These are phyloP conservation scores for Pelobates cultripes DNA, from an alignment of 2,797 vertebrate species.

Conservation along the genomic window DNA sequence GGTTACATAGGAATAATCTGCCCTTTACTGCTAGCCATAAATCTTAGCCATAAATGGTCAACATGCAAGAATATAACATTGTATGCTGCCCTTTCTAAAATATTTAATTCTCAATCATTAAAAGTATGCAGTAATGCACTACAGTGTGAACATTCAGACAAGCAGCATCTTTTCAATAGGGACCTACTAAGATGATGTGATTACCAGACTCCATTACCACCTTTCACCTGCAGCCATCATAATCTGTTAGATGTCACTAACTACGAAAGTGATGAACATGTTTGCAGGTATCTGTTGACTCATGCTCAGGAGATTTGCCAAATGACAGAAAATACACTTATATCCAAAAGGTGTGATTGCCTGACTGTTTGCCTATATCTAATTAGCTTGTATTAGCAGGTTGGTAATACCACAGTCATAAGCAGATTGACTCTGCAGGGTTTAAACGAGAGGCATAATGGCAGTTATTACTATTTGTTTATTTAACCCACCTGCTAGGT, in stretches of 20 bases:
- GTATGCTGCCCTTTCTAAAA: too few species aligned
- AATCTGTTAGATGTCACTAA: constrained; percentile 84
- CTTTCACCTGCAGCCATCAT: constrained; percentile 81
- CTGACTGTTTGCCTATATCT: constrained; percentile 91
- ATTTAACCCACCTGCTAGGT: constrained; percentile 77
- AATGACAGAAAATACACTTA: constrained; percentile 89
- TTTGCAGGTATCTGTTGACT: constrained; percentile 92
- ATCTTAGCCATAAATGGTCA: too few species aligned
- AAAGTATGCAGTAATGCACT: too few species aligned
- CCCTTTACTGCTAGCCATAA: too few species aligned
- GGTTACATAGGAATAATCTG: too few species aligned
- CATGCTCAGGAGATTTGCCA: constrained; percentile 85
- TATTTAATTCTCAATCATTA: too few species aligned
- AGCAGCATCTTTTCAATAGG: constrained; percentile 72
- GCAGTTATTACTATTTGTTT: constrained; percentile 91
- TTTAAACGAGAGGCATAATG: constrained; percentile 80
- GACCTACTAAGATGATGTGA: constrained; percentile 69
- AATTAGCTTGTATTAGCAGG: constrained; percentile 92
- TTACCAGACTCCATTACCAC: constrained; percentile 77
- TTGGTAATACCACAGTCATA: constrained; percentile 86
- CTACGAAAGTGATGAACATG: constrained; percentile 79
- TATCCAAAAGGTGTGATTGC: constrained; percentile 89
- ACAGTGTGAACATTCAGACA: constrained; percentile 36
- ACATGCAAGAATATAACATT: too few species aligned
- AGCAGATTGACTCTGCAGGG: constrained; percentile 88